A percentile compares a stretch with the other conserved stretches of the same genome.
phyloP scores from a whole-genome alignment of 2,888 invertebrate species.

The Acronicta aceris region DNA sequence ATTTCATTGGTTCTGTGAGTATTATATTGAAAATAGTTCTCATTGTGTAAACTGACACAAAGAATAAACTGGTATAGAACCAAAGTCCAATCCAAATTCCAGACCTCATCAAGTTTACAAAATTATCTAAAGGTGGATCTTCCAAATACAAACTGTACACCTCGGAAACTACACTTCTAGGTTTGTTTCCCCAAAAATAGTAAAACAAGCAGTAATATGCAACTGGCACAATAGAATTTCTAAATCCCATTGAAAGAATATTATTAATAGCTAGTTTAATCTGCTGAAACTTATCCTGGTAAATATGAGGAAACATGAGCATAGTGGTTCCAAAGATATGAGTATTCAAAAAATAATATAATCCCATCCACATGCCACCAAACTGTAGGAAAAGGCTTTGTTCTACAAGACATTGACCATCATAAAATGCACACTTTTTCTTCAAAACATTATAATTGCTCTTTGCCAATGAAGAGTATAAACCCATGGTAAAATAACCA shows the following conservation, averaged over 20 bases:
- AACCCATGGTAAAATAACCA: constrained; percentile 91
- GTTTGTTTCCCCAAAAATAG: constrained; percentile 89
- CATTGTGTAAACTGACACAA: constrained; percentile 92
- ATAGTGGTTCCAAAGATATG: constrained; percentile 87
- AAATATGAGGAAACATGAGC: constrained; percentile 92
- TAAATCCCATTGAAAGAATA: constrained; percentile 89
- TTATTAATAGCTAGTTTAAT: constrained; percentile 89
- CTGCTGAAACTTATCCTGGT: constrained; percentile 91
- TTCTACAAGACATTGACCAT: constrained; percentile 90
- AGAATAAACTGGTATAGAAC: constrained; percentile 92
- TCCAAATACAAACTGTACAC: constrained; percentile 88
- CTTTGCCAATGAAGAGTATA: constrained; percentile 91
- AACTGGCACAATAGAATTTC: constrained; percentile 90
- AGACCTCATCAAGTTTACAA: constrained; percentile 82
- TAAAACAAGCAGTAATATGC: constrained; percentile 90
- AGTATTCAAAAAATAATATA: constrained; percentile 88
- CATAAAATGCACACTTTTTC: constrained; percentile 79
- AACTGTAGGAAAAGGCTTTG: constrained; percentile 91
- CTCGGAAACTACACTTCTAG: constrained; percentile 85
- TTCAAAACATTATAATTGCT: constrained; percentile 88
- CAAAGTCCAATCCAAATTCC: constrained; percentile 91
- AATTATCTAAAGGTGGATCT: constrained; percentile 84
- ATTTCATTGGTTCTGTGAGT: constrained; percentile 92
- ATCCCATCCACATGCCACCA: constrained; percentile 92
- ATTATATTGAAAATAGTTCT: constrained; percentile 92